A percentile compares a stretch with the other conserved stretches of the same genome.
Evolutionary conservation across 2,888 invertebrate species (phyloP).

Genomic region (Brenthis daphne): DNA sequence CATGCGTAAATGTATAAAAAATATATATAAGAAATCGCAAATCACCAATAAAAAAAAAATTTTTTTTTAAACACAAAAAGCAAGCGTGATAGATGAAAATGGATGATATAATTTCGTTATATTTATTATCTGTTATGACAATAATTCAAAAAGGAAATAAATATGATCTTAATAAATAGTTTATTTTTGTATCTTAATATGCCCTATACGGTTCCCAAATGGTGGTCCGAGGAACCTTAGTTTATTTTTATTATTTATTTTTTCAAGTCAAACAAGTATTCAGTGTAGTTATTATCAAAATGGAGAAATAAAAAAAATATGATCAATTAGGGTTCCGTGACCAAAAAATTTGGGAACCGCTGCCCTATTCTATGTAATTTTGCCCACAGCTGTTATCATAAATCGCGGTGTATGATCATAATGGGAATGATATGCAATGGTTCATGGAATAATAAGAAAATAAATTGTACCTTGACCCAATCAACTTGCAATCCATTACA

Average conservation of each 20-base stretch:
- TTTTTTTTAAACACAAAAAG: constrained; percentile 56
- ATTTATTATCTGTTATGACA: constrained; percentile 29
- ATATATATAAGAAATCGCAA: constrained; percentile 34
- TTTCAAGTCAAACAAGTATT: no score
- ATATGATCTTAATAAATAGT: no score
- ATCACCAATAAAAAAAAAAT: constrained; percentile 39
- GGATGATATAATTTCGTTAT: constrained; percentile 44
- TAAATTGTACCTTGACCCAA: constrained; percentile 70
- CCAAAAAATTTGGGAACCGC: no score
- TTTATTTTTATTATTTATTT: no score
- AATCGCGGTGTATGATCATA: neutral
- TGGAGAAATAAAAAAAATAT: no score
- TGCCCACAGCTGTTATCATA: neutral
- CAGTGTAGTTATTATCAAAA: no score
- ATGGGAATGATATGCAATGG: constrained; percentile 38
- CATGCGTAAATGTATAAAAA: constrained; percentile 33
- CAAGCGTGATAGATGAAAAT: constrained; percentile 60
- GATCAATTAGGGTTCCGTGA: no score
- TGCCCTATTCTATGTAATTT: neutral
- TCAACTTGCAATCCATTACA: constrained; percentile 48
- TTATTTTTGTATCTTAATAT: no score
- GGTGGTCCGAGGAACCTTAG: no score
- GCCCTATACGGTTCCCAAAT: no score
- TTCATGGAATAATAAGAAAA: constrained; percentile 43
- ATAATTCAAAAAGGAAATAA: no score